Base-by-base conservation (phyloP, 2,888 invertebrate species). In the Tetragonisca angustula region DNA sequence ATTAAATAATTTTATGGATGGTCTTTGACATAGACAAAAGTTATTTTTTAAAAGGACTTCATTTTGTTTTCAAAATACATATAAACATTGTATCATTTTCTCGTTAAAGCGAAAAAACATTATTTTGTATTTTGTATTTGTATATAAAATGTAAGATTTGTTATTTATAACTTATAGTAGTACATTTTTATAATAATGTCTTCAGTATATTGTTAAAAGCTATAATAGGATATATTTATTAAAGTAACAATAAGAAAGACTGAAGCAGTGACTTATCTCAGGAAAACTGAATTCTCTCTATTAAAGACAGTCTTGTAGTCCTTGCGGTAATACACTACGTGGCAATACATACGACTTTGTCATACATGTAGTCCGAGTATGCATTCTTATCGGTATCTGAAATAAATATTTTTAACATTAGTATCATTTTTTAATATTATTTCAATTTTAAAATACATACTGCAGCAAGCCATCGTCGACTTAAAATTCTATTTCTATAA, bases 261-360 rank as follows among this genome's bases (percentile, higher is more conserved):
- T 75, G 56, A 68, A 61, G 21, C 50, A 52, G n/a, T 49, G 65
- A 65, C 72, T 75, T 59, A 78, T 72, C 68, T 72, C 54, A 13
- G n/a, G 50, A 68, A 70, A 24, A 6, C 52, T 50, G 21, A 54
- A 56, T 64, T 78, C 61, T 69, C 87, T 77, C 19, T 52, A 61
- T 83, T 67, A 92, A 81, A 94, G 92, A 71, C 93, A 93, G 79
- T 94, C 94, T 64, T 90, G 81, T 27, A 94, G 87, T 76, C 94
- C 94, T 79, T 88, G 89, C 5, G 93, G 93, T 71, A 90, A 67
- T 81, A 92, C 91, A 2, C 91, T 90, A 65, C 83, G 86, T 56
- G 94, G 92, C 36, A 91, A 84, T 43, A 89, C 61, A 77, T 93
- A 91, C 19, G 93, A 94, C 83, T 92, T 90, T 61, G 78, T 81